Conservation (phyloP, 2,888 invertebrate genomes). For the Steromphala cineraria region DNA sequence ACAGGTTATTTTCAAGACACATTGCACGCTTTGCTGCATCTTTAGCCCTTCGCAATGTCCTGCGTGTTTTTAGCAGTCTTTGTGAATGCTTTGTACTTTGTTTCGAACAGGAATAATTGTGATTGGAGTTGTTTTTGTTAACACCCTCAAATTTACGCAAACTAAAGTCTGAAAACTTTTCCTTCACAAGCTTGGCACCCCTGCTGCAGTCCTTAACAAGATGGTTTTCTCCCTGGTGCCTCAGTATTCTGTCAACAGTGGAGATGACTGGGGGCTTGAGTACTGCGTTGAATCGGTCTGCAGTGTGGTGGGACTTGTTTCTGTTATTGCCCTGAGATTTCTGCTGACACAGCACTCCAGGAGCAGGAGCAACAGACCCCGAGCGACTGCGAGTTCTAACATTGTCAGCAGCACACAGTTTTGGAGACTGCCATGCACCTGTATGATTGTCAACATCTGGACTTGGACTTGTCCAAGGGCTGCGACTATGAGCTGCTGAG, state of each 20-base stretch:
- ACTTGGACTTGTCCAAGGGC: background rate
- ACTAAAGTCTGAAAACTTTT: background rate
- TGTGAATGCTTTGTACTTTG: constrained; percentile 3
- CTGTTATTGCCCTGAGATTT: background rate
- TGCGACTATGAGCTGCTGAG: background rate
- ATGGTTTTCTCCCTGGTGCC: background rate
- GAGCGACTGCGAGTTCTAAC: background rate
- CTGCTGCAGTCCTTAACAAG: background rate
- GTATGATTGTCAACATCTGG: background rate
- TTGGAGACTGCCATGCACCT: background rate
- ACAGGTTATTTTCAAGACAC: constrained; percentile 39
- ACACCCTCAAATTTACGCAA: background rate
- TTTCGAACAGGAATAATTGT: background rate
- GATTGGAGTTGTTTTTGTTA: constrained; percentile 12
- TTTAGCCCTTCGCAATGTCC: constrained; percentile 35
- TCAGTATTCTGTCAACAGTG: background rate
- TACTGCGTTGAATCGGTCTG: background rate
- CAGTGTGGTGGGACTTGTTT: background rate
- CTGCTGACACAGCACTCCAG: constrained; percentile 1
- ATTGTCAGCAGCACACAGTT: background rate
- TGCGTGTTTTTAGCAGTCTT: constrained; percentile 39
- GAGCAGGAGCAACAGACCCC: background rate
- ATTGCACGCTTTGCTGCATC: constrained; percentile 42
- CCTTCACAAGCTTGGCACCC: background rate
- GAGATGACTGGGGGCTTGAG: background rate